A percentile compares a stretch with the other conserved stretches of the same genome.
phyloP scores from a whole-genome alignment of 2,888 invertebrate species.

The Nemotelus pantherinus region DNA sequence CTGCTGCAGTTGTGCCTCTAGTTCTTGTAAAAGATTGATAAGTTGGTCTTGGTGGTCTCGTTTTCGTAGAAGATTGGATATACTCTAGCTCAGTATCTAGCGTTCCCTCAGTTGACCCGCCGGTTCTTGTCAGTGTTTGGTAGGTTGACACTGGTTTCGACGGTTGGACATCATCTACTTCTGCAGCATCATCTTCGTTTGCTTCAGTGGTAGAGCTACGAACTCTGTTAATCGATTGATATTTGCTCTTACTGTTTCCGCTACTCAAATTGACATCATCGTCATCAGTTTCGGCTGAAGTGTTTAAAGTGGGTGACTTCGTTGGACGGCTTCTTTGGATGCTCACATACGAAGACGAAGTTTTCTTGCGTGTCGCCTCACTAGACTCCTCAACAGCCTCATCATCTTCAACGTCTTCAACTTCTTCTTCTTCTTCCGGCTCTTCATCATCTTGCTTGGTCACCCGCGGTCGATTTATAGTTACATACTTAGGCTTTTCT shows the following conservation, averaged over 20 bases:
- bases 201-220: slow-evolving; percentile 12
- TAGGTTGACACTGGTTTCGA: slow-evolving; percentile 4
- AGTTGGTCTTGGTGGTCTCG: slow-evolving; percentile 47
- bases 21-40: slow-evolving; percentile 77
- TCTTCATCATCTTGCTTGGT: slow-evolving; percentile 61
- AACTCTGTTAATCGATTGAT: slow-evolving; percentile 30
- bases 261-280: slow-evolving; percentile 55
- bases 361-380: slow-evolving; percentile 47
- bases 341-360: slow-evolving; percentile 54
- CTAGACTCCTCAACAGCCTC: slow-evolving; percentile 44
- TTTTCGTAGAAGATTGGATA: slow-evolving; percentile 35
- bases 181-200: not conserved
- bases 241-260: slow-evolving; percentile 3
- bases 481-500: slow-evolving; percentile 73
- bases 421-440: slow-evolving; percentile 54
- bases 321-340: slow-evolving; percentile 32
- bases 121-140: slow-evolving; percentile 25
- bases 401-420: slow-evolving; percentile 51
- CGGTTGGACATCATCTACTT: not conserved
- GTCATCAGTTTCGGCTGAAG: slow-evolving; percentile 54
- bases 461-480: slow-evolving; percentile 71
- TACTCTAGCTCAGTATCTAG: slow-evolving; percentile 54
- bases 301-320: not conserved
- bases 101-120: not conserved
- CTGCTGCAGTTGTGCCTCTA: slow-evolving; percentile 67